phyloP scores from a whole-genome alignment of 2,888 invertebrate species.

The Drymonia ruficornis region DNA sequence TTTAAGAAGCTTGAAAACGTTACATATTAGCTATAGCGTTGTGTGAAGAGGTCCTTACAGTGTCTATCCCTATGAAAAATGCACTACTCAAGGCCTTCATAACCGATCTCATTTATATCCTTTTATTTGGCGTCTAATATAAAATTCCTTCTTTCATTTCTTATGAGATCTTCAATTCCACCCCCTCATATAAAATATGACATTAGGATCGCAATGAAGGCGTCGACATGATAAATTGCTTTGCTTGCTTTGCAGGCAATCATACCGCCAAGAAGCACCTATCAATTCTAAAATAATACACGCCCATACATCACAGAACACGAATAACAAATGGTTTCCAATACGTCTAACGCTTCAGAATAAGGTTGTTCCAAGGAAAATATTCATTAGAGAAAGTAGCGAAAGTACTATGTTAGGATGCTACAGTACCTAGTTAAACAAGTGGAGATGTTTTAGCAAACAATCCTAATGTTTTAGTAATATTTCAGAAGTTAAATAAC shows the following conservation, averaged over 20 bases:
- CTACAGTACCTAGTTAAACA: too few relatives aligned
- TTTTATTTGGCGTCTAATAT: background rate
- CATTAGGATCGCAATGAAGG: background rate
- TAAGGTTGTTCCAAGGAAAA: background rate
- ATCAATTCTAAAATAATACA: background rate
- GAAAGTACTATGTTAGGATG: too few relatives aligned
- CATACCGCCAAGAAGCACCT: background rate
- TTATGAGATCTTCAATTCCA: constrained; percentile 2
- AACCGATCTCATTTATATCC: background rate
- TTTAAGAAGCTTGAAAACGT: too few relatives aligned
- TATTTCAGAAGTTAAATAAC: too few relatives aligned
- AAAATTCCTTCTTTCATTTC: background rate
- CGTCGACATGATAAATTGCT: constrained; percentile 4
- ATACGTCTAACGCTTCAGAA: background rate
- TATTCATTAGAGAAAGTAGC: too few relatives aligned
- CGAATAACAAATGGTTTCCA: constrained; percentile 2
- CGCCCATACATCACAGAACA: background rate
- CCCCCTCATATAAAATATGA: background rate
- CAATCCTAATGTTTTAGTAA: too few relatives aligned
- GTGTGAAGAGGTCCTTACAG: background rate
- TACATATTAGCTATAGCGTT: too few relatives aligned
- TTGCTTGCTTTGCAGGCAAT: constrained; percentile 1
- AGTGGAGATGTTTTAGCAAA: too few relatives aligned
- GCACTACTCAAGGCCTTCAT: background rate
- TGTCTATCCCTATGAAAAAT: background rate